Base-by-base conservation (phyloP, 1,140 invertebrate genomes). In the Lepidurus packardi region DNA sequence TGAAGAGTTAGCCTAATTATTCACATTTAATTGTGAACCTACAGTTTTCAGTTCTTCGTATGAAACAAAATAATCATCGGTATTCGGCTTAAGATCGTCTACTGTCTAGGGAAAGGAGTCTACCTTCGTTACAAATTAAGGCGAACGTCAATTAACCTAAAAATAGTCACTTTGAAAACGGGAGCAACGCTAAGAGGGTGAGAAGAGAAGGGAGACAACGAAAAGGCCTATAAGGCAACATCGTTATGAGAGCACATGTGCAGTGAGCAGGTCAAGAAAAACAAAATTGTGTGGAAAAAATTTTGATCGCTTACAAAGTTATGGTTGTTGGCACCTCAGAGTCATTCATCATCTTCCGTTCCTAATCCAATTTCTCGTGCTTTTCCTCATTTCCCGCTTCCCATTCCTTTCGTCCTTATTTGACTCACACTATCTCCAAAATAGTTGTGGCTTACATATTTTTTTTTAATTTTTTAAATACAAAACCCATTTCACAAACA, bases 311-410 rank as follows among this genome's bases (percentile, higher is more conserved):
- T 65, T 65, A 13, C 53, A 65, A 34, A 16, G 53, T 65, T 65
- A 65, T 65, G 53, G 53, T 65, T 65, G 53, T 65, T 65, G 53
- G 53, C 53, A 65, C 53, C 53, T 65, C 21, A n/a, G 53, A n/a
- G 53, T 65, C 53, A n/a, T 65, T 65, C 53, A 65, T 65, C 53
- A 65, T 65, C 53, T 65, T 65, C 16, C 53, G 53, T 13, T n/a
- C 16, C 53, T 65, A 65, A 65, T 65, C 21, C 53, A 65, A 16
- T 65, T 65, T 65, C 53, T 21, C 21, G 21, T 65, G 53, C 53
- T 65, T 65, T 65, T 65, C 21, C 53, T 7, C 53, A 34, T 34
- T 34, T 34, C 34, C 34, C 34, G 34, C 34, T 34, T 34, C 53
- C 53, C n/a, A 16, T 65, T 65, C 53, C 53, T 13, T 65, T 34